phyloP scores from a whole-genome alignment of 1,140 invertebrate species.

The Apocrypta bakeri region DNA sequence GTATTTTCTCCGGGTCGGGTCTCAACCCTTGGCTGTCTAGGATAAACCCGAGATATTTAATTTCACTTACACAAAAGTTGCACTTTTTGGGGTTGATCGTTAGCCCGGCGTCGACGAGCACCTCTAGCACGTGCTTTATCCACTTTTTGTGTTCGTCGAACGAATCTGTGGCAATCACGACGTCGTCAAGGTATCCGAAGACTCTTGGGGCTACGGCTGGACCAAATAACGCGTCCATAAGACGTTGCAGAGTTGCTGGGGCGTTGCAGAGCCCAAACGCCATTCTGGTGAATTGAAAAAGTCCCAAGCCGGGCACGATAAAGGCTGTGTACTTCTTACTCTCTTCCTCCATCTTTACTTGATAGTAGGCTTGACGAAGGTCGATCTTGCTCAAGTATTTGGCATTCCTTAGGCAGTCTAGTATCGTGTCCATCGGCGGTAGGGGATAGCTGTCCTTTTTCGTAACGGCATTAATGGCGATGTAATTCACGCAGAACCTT shows the following conservation, averaged over 20 bases:
- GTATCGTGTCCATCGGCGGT: neutral
- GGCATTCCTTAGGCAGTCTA: neutral
- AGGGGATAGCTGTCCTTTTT: neutral
- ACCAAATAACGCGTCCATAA: slow-evolving; percentile 61
- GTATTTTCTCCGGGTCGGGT: too few relatives aligned
- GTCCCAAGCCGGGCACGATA: slow-evolving; percentile 56
- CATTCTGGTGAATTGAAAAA: slow-evolving; percentile 61
- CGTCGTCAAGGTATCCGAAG: too few relatives aligned
- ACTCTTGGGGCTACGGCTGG: slow-evolving; percentile 48
- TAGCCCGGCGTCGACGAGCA: too few relatives aligned
- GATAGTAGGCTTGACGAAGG: neutral
- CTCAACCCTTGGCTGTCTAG: too few relatives aligned
- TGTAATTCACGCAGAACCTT: neutral
- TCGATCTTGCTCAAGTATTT: neutral
- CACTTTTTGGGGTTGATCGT: too few relatives aligned
- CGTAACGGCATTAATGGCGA: neutral
- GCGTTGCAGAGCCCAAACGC: slow-evolving; percentile 60
- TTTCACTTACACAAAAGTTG: too few relatives aligned
- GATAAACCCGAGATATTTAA: too few relatives aligned
- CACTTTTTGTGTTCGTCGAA: too few relatives aligned
- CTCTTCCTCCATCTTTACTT: neutral
- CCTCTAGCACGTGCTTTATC: too few relatives aligned
- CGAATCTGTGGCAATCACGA: too few relatives aligned
- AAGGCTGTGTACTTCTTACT: slow-evolving; percentile 58
- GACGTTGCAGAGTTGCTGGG: slow-evolving; percentile 7